Evolutionary conservation across 1,140 invertebrate genomes (phyloP).

Genomic region (Drosophila willistoni): DNA sequence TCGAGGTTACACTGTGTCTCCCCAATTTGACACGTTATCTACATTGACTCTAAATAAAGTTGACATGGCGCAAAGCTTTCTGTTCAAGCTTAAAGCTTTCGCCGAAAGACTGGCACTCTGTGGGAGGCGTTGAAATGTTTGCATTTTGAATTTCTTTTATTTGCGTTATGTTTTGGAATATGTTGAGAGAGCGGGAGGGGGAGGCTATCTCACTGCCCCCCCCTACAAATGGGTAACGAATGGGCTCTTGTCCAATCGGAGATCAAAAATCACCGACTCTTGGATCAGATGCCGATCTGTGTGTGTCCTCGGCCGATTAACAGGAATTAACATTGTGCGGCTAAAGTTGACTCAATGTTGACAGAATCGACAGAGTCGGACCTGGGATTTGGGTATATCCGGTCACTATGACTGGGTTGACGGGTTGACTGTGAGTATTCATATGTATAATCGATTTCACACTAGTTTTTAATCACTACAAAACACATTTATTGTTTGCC

Average conservation of each 20-base stretch:
- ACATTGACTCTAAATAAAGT: neutral
- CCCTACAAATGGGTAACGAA: neutral
- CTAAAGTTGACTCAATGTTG: slow-evolving; percentile 65
- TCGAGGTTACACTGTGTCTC: too few relatives aligned
- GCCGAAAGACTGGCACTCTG: neutral
- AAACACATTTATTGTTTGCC: slow-evolving; percentile 77
- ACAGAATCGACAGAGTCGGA: slow-evolving; percentile 28
- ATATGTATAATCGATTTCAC: slow-evolving; percentile 74
- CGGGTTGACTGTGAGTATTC: slow-evolving; percentile 42
- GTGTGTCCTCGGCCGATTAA: slow-evolving; percentile 45
- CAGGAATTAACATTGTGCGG: slow-evolving; percentile 72
- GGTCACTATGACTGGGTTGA: slow-evolving; percentile 38
- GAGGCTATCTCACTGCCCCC: neutral
- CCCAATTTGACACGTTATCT: neutral
- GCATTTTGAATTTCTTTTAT: neutral
- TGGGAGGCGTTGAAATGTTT: neutral
- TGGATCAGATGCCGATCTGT: neutral
- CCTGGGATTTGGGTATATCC: slow-evolving; percentile 52
- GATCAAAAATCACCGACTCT: slow-evolving; percentile 55
- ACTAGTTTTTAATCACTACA: slow-evolving; percentile 80
- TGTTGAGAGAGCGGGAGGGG: neutral
- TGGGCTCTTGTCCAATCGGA: slow-evolving; percentile 7
- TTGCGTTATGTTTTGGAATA: neutral
- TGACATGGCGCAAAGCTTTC: neutral
- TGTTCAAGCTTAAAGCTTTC: neutral